A percentile compares a stretch with the other conserved stretches of the same genome.
These are phyloP conservation scores for Heterotilapia buettikoferi DNA, from an alignment of 2,113 vertebrate genomes.

Conservation along the genomic window DNA sequence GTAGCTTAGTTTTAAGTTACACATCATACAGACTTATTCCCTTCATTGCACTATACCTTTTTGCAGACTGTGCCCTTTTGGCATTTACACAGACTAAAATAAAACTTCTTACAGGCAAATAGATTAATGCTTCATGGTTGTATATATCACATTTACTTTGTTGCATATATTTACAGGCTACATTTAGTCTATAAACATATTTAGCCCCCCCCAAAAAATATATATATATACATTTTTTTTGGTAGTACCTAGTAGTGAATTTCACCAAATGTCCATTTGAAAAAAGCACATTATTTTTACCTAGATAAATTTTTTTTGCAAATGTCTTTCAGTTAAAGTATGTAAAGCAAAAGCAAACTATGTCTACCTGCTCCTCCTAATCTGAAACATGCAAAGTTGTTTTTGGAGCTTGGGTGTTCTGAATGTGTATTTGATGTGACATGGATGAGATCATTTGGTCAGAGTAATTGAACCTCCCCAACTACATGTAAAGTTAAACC, in stretches of 20 bases:
- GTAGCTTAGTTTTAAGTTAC: neutral
- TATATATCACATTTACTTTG: neutral
- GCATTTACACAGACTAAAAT: neutral
- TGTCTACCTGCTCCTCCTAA: neutral
- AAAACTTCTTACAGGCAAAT: neutral
- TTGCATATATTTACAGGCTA: neutral
- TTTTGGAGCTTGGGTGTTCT: neutral
- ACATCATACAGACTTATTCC: neutral
- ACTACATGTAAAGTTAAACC: constrained; percentile 4
- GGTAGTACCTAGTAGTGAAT: neutral
- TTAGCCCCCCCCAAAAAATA: fast-evolving
- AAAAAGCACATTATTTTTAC: neutral
- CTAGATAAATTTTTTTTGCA: neutral
- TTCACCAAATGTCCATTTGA: neutral
- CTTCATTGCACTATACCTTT: neutral
- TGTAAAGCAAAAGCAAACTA: neutral
- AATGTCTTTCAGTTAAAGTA: neutral
- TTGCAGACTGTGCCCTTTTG: neutral
- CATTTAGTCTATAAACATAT: neutral
- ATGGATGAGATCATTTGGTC: neutral
- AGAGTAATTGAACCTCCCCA: neutral
- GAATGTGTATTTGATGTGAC: neutral
- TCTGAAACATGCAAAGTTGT: neutral
- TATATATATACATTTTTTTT: neutral
- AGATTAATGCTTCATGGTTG: neutral